Conservation (phyloP, 2,113 vertebrate species). For the Madoqua kirkii region DNA sequence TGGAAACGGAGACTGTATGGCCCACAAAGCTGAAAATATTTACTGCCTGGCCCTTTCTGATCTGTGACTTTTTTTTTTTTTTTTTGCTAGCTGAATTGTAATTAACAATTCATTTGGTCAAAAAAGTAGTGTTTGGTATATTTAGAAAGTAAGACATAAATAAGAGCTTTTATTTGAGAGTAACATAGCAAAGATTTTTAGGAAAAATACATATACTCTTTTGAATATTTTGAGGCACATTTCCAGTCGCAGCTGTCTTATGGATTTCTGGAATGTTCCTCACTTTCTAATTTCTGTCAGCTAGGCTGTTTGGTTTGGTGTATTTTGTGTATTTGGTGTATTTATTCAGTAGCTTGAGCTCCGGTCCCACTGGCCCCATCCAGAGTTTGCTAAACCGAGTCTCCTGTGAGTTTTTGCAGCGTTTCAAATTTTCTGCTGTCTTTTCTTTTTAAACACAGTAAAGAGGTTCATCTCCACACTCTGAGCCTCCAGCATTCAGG, state of each 20-base stretch:
- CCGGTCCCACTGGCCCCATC: neutral
- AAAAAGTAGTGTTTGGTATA: neutral
- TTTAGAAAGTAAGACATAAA: neutral
- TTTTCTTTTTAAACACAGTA: neutral
- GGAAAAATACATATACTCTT: neutral
- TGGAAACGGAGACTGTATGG: neutral
- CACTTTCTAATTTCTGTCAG: slow-evolving; percentile 3
- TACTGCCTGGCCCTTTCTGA: neutral
- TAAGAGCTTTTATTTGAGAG: neutral
- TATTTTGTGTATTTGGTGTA: neutral
- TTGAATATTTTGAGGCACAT: neutral
- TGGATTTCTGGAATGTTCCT: neutral
- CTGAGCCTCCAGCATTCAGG: neutral
- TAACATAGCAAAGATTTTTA: neutral
- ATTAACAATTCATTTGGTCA: neutral
- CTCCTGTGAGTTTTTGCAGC: neutral
- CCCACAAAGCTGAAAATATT: neutral
- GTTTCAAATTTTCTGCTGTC: neutral
- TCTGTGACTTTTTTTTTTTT: neutral
- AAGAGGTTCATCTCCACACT: neutral
- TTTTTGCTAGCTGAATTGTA: neutral
- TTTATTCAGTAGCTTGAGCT: neutral
- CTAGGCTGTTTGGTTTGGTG: neutral
- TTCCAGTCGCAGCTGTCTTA: neutral
- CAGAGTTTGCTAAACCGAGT: neutral